Base-by-base conservation (phyloP, 2,797 vertebrate species). In the Argya squamiceps region DNA sequence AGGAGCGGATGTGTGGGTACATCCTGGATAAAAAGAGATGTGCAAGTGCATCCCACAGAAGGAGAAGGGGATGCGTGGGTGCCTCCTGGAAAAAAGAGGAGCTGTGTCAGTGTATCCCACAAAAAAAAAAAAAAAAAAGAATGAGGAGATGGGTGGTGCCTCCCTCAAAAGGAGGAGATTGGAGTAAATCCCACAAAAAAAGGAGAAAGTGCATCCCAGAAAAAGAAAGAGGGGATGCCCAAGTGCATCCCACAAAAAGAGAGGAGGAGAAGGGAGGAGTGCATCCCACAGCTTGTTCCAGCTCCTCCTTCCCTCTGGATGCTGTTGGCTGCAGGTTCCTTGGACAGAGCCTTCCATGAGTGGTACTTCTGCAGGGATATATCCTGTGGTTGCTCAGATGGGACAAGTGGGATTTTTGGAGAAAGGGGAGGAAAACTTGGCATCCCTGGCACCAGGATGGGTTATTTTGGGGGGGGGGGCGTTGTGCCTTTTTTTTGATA, bases 401-500 rank as follows among this genome's bases (percentile, higher is more conserved):
- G 27, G 26, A 34, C 9, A 9, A 37, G 14, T 13, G 53, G 43
- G 11, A 6, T 46, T 68, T 55, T 52, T 6, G 15, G 56, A 49
- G 19, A 36, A 37, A 30, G 8, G 23, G 15, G 3, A 30, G 15
- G 43, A 49, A 80, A 71, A 15, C 15, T 2, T 16, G 4, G 30
- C 11, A 10, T 19, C 20, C 17, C 21, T 5, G 15, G 53, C 22
- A 29, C 6, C 0, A 0, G 11, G 11, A 1, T 39, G 36, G 5
- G 16, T 68, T 53, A 13, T 9, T 56, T 68, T 39, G 16, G 7
- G 63, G 6, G 16, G 7, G 63, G 6, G 2, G 43, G 21, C 14
- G n/a, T 16, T 29, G 3, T 55, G n/a, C 15, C 6, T 16, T 13
- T 10, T 56, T 39, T 67, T 41, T 30, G 7, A 22, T 19, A 24